phyloP scores from a whole-genome alignment of 1,140 invertebrate genomes.

The Elymnias hypermnestra region DNA sequence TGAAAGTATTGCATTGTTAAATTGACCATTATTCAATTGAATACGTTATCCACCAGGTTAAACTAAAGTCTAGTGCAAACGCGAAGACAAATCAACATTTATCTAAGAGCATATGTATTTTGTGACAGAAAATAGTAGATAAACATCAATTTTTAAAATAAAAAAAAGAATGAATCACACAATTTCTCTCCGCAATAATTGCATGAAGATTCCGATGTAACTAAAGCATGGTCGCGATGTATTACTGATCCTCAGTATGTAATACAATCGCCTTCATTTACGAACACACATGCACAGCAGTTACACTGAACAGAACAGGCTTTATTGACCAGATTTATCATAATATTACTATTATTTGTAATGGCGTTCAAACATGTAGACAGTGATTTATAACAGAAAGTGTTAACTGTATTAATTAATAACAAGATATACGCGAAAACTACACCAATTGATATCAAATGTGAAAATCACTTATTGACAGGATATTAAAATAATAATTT shows the following conservation, averaged over 20 bases:
- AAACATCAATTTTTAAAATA: no score
- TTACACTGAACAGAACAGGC: conserved; percentile 27
- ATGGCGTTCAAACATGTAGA: conserved; percentile 24
- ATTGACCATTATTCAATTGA: no score
- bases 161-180: no score
- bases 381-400: conserved; percentile 27
- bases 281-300: conserved; percentile 31
- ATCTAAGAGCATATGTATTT: no score
- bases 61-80: no score
- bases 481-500: conserved; percentile 29
- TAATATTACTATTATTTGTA: conserved; percentile 27
- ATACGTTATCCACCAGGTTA: no score
- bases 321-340: conserved; percentile 37
- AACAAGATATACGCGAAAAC: conserved; percentile 16
- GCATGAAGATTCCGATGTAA: conserved; percentile 45
- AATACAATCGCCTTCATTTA: conserved; percentile 32
- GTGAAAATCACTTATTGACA: conserved; percentile 10
- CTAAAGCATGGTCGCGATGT: conserved; percentile 48
- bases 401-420: conserved; percentile 35
- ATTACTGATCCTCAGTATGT: no score
- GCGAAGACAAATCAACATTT: no score
- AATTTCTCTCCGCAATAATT: conserved; percentile 39
- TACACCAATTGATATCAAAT: conserved; percentile 15
- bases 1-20: no score
- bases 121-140: no score